Conservation (phyloP, 2,888 invertebrate genomes). For the Epirrhoe alternata region DNA sequence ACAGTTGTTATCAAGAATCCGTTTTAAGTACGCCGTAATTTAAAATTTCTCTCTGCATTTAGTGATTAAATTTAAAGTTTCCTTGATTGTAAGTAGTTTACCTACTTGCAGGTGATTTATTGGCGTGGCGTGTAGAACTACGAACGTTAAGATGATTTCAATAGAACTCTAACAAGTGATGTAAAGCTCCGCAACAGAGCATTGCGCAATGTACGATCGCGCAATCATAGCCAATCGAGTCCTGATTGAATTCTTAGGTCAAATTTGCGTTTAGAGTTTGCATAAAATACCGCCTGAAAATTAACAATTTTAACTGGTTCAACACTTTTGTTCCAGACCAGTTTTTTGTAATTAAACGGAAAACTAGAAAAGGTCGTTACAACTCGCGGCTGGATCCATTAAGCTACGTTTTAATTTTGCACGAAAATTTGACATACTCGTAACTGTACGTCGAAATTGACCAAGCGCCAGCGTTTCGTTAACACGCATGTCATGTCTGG, state of each 20-base stretch:
- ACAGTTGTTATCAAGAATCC: conserved; percentile 25
- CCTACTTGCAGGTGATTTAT: conserved; percentile 70
- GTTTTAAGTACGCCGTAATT: conserved; percentile 64
- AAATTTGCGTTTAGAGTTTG: conserved; percentile 76
- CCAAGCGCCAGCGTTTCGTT: conserved; percentile 76
- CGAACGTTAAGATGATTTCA: conserved; percentile 78
- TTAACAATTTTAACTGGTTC: conserved; percentile 64
- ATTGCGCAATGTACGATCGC: conserved; percentile 64
- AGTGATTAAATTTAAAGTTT: conserved; percentile 77
- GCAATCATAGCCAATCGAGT: conserved; percentile 79
- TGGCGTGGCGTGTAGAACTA: conserved; percentile 67
- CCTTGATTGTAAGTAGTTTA: conserved; percentile 72
- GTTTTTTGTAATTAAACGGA: conserved; percentile 56
- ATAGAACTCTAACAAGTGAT: conserved; percentile 61
- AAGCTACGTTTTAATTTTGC: conserved; percentile 61
- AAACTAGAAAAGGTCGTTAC: conserved; percentile 44
- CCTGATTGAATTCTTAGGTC: conserved; percentile 81
- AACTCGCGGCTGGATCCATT: conserved; percentile 46
- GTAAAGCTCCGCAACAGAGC: conserved; percentile 76
- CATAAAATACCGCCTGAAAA: conserved; percentile 72
- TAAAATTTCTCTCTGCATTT: conserved; percentile 70
- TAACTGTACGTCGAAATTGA: conserved; percentile 66
- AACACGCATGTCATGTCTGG: conserved; percentile 81
- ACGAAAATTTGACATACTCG: conserved; percentile 55
- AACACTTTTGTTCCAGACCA: conserved; percentile 53